Base-by-base conservation (phyloP, 92 coral and sea anemone species). In the Parazoanthus swiftii region DNA sequence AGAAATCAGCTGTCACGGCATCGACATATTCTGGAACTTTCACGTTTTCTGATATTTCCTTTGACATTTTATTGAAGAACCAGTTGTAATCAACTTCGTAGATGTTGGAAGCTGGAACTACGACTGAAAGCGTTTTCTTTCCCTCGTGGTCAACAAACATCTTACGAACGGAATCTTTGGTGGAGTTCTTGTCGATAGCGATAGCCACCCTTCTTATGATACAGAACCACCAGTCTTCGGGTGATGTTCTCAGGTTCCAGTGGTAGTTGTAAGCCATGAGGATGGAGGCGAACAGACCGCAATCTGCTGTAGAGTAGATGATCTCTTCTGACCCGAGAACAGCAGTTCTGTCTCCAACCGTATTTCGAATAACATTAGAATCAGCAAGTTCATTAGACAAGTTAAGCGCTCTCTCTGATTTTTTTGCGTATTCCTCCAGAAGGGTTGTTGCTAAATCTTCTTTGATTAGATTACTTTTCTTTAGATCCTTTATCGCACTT, bases 211-310 rank as follows among this genome's bases (percentile, higher is more conserved):
- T 77, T 59, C 82, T 90, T 0, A 81, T 90, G 33, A 93, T 93
- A 85, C 96, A 88, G 86, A 82, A 93, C 96, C 96, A 92, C 96
- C 96, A 94, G 81, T 94, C 93, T 16, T 92, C n/a, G 1, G 96
- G 96, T 20, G 96, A 91, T 44, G 91, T 93, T 88, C 96, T 36
- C 23, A 94, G 85, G 37, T 88, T 90, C 90, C 92, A 94, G 88
- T 94, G 96, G 29, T 88, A 43, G 86, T 94, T 94, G 76, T 94
- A 94, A 3, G 96, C 96, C 33, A 79, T 84, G 54, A 89, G 37
- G 20, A 90, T 88, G 46, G 93, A 74, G 8, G 86, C 86, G 23
- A 94, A 92, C 58, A 93, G 79, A 33, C 94, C 96, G 39, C 50
- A 63, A 18, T 58, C 26, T 2, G 8, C 21, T 44, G n/a, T 81